phyloP scores from a whole-genome alignment of 2,797 vertebrate genomes.

The Myripristis jacobus region DNA sequence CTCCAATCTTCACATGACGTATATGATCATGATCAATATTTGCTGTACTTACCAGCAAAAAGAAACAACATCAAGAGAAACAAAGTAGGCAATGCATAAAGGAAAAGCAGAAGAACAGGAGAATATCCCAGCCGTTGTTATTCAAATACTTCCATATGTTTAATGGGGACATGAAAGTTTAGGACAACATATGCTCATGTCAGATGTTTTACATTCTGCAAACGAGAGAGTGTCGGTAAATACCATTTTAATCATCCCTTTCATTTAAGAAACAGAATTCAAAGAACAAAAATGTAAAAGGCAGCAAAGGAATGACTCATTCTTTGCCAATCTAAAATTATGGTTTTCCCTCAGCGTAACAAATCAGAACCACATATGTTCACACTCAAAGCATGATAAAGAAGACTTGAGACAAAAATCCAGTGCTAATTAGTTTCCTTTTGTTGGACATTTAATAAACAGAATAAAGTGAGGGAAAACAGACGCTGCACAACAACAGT shows the following conservation, averaged over 20 bases:
- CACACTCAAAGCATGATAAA: slow-evolving; percentile 42
- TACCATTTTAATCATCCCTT: slow-evolving; percentile 34
- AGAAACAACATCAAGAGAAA: slow-evolving; percentile 1
- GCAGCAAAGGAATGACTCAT: slow-evolving; percentile 42
- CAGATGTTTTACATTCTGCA: slow-evolving; percentile 28
- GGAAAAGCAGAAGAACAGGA: slow-evolving; percentile 29
- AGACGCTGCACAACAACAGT: slow-evolving; percentile 35
- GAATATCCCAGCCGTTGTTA: slow-evolving; percentile 15
- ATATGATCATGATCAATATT: slow-evolving; percentile 10
- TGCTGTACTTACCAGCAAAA: slow-evolving; percentile 14
- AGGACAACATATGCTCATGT: slow-evolving; percentile 10
- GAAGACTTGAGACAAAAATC: slow-evolving; percentile 29
- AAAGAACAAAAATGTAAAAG: slow-evolving; percentile 16
- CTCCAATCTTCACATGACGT: slow-evolving; percentile 22
- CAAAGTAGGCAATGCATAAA: neutral
- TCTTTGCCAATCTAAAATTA: slow-evolving; percentile 40
- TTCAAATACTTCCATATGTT: slow-evolving; percentile 24
- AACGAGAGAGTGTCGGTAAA: slow-evolving; percentile 16
- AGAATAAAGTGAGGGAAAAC: slow-evolving; percentile 39
- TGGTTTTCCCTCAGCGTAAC: slow-evolving; percentile 40
- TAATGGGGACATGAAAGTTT: slow-evolving; percentile 9
- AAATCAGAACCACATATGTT: slow-evolving; percentile 57
- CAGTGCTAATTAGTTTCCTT: slow-evolving; percentile 54
- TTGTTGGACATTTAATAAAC: slow-evolving; percentile 66
- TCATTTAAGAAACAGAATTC: slow-evolving; percentile 30